Evolutionary conservation across 2,888 invertebrate species (phyloP), one percentile per base, ranked within the genome.

Genomic region (Trachelus iudaicus): DNA sequence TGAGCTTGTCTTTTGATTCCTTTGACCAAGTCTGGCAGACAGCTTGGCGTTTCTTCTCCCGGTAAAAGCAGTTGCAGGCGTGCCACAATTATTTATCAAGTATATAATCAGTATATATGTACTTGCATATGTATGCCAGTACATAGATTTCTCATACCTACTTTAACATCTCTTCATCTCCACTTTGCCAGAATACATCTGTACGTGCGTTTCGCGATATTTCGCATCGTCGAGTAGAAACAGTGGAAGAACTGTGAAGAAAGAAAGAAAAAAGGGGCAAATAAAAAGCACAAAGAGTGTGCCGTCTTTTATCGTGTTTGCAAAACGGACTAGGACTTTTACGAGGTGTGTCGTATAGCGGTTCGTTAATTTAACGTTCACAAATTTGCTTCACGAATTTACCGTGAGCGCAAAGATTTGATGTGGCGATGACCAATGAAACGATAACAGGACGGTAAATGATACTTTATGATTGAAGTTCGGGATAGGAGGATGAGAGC

Each of bases 11-110:
- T 31, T 34, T 71, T 34, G 71, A 71, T 4, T 56, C 9, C 71
- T 71, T 37, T 34, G 69, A 69, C 4, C 35, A 34, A 30, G n/a
- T 69, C 75, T 79, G 80, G 75, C 85, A 88, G 88, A 88, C 88
- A 85, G 88, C 88, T 85, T 88, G 88, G 88, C 88, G 88, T 88
- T 88, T 78, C 76, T 76, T 35, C 56, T 81, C 84, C 86, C 83
- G 83, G 84, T 84, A 85, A 86, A 85, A 82, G 85, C 85, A 86
- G 87, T 86, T 87, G 85, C 85, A 87, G 86, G 87, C 87, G 87
- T 82, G 81, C 81, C 78, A 82, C 56, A 23, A 23, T 23, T 56
- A 23, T 40, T 40, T 40, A 40, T 37, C 13, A 37, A 37, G 4
- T 15, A 15, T 37, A 37, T 15, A 37, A 37, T 37, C 37, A 15